Evolutionary conservation across 2,888 invertebrate genomes (phyloP), one percentile per base, ranked within the genome.

Genomic region (Pegoplata infirma): DNA sequence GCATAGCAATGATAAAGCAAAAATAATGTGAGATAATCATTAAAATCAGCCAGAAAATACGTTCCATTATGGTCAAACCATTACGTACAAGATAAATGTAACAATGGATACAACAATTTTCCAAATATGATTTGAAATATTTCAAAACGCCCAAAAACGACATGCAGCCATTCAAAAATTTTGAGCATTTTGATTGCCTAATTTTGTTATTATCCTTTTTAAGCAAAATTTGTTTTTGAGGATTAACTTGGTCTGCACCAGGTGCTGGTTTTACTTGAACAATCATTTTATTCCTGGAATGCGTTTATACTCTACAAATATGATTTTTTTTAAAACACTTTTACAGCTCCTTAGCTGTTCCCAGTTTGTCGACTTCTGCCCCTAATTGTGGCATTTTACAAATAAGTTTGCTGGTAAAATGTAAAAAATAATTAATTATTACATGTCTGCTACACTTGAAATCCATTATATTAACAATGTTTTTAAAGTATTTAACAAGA

Each of bases 81-180:
- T 66, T 19, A 19, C 84, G 82, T 0, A 84, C 84, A 3, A 89
- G 72, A 68, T 87, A 88, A 0, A 83, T 81, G 58, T 89, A 85
- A 5, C 89, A 89, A 79, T 89, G 89, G 53, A 88, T 86, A 19
- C 86, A 84, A 56, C 88, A 86, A 16, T 86, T 85, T 21, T 81
- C 80, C 14, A 89, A 84, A 71, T 87, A 89, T 5, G 84, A 76
- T 58, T 81, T 73, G 0, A 82, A 69, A 51, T 82, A 82, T 8
- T 51, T 14, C 23, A 64, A 74, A 16, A 66, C 44, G 2, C 64
- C 69, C 1, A 64, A 55, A 59, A 71, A 3, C 55, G 32, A 32
- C 61, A 63, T 40, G 58, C 47, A 0, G 3, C 16, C 23, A 36
- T 28, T 21, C 51, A 19, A n/a, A n/a, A n/a, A n/a, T 40, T n/a